Evolutionary conservation across 2,888 invertebrate genomes (phyloP), one percentile per base, ranked within the genome.

Genomic region (Stomorhina lunata): DNA sequence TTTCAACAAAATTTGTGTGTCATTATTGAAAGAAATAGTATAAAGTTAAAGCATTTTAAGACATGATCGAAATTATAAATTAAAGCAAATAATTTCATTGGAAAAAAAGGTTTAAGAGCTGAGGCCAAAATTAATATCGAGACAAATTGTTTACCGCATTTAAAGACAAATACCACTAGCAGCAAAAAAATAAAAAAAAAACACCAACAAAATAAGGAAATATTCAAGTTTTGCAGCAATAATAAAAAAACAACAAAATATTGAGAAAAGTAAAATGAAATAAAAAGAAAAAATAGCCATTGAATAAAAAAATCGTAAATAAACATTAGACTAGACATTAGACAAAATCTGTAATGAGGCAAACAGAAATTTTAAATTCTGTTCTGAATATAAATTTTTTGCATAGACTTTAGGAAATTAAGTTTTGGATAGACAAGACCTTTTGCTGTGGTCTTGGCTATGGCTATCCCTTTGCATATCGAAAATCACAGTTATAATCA

Each of bases 141-240:
- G 63, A 63, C 71, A 63, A 78, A 63, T 78, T 55, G 61, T 69
- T 53, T 71, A 37, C 78, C 63, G 71, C 71, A 77, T 69, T n/a
- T n/a, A 25, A 63, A 61, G 20, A 12, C 25, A 25, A 43, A 63
- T 17, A 10, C 10, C 10, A 12, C 10, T 12, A 37, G 10, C 37
- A 37, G n/a, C 37, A 37, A 37, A 37, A 4, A 10, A 37, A 37
- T 37, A 61, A 2, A 61, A 9, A 61, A 43, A 32, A 10, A 65
- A 48, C 3, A 53, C 27, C 0, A 65, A 48, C 32, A 45, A 65
- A 55, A 61, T 17, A 37, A 63, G 72, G 61, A 73, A 75, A 65
- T 55, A 45, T 17, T 63, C 9, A 0, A 34, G n/a, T n/a, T n/a
- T n/a, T n/a, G n/a, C n/a, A 15, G n/a, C 12, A n/a, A 68, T n/a